Evolutionary conservation across 1,140 invertebrate species (phyloP).

Genomic region (Aleiodes sp.): DNA sequence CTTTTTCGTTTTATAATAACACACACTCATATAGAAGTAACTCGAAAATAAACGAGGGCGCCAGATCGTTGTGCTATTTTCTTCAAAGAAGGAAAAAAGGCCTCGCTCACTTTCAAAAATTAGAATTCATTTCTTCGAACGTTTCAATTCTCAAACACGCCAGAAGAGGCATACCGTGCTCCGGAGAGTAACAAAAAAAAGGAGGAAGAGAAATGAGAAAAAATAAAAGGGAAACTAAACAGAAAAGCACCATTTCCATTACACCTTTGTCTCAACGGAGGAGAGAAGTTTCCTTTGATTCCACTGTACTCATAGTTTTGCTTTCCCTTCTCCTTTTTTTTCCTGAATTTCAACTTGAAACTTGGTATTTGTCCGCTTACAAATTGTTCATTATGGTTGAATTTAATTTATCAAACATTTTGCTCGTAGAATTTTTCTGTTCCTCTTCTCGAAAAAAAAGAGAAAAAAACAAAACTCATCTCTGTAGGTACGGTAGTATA

Average conservation of each 20-base stretch:
- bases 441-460: too few species aligned
- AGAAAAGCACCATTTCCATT: constrained; percentile 6
- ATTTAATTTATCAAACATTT: constrained; percentile 13
- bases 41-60: background rate
- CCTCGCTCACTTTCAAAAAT: constrained; percentile 38
- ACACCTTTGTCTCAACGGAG: constrained; percentile 23
- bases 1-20: background rate
- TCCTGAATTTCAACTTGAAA: background rate
- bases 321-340: background rate
- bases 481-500: background rate
- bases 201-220: background rate
- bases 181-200: constrained; percentile 18
- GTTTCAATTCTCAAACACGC: constrained; percentile 44
- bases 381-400: constrained; percentile 5
- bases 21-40: constrained; percentile 9
- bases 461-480: background rate
- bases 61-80: constrained; percentile 11
- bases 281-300: constrained; percentile 19
- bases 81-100: too few species aligned
- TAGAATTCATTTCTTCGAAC: constrained; percentile 45
- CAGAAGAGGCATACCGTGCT: background rate
- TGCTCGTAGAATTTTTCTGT: background rate
- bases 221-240: background rate
- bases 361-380: background rate
- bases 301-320: background rate